These are phyloP conservation scores for Labeo rohita DNA, from an alignment of 2,113 vertebrate genomes.

Conservation along the genomic window DNA sequence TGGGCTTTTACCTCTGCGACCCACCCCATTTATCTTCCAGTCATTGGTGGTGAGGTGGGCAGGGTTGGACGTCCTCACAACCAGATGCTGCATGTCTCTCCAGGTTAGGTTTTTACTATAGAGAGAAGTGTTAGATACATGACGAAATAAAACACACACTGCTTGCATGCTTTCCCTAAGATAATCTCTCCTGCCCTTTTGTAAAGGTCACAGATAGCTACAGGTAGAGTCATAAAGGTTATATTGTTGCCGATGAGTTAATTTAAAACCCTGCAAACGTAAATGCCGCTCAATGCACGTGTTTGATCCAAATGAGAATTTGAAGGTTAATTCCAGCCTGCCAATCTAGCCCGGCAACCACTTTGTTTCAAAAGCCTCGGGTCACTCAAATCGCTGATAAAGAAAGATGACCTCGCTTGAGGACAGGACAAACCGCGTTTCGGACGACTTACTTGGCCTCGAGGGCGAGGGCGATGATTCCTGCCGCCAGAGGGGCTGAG, in stretches of 20 bases:
- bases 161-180: neutral
- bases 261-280: neutral
- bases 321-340: conserved; percentile 19
- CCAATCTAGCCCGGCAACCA: neutral
- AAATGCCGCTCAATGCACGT: neutral
- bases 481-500: conserved; percentile 91
- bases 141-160: neutral
- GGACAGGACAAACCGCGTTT: neutral
- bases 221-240: conserved; percentile 22
- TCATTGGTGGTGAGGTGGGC: conserved; percentile 90
- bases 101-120: conserved; percentile 94
- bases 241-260: neutral
- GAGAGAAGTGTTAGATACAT: conserved; percentile 12
- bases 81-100: conserved; percentile 98
- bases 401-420: neutral
- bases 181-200: neutral
- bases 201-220: conserved; percentile 26
- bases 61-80: conserved; percentile 92
- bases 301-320: conserved; percentile 1
- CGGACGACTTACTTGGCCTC: conserved; percentile 90
- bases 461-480: conserved; percentile 95
- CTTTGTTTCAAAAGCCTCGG: neutral
- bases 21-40: conserved; percentile 93
- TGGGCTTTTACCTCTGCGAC: conserved; percentile 86
- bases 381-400: neutral